Evolutionary conservation across 2,888 invertebrate genomes (phyloP).

Genomic region (Neoaliturus tenellus): DNA sequence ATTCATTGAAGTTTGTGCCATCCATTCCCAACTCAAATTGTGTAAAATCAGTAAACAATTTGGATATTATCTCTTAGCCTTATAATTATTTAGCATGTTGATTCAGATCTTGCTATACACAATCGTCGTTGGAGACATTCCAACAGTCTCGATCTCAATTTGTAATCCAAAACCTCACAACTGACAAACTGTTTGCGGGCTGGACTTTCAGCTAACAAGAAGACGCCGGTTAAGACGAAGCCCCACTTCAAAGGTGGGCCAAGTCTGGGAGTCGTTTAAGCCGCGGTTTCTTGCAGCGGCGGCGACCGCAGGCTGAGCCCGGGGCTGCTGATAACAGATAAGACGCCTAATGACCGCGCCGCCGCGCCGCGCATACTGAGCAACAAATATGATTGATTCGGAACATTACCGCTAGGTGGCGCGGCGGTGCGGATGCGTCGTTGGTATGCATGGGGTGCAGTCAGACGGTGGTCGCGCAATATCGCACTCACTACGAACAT

Average conservation of each 20-base stretch:
- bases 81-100: no score
- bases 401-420: background rate
- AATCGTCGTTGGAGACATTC: no score
- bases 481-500: no score
- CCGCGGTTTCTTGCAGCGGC: background rate
- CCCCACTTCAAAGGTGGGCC: background rate
- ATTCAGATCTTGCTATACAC: no score
- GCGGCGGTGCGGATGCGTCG: background rate
- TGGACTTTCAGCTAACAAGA: background rate
- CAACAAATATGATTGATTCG: background rate
- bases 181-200: background rate
- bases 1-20: no score
- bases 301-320: background rate
- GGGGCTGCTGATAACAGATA: background rate
- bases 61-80: no score
- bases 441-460: background rate
- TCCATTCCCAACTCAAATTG: no score
- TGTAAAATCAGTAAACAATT: no score
- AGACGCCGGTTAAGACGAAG: background rate
- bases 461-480: background rate
- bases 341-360: background rate
- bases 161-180: no score
- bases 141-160: no score
- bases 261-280: background rate
- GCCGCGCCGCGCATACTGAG: background rate